Evolutionary conservation across 2,797 vertebrate species (phyloP).

Genomic region (Labroides dimidiatus): DNA sequence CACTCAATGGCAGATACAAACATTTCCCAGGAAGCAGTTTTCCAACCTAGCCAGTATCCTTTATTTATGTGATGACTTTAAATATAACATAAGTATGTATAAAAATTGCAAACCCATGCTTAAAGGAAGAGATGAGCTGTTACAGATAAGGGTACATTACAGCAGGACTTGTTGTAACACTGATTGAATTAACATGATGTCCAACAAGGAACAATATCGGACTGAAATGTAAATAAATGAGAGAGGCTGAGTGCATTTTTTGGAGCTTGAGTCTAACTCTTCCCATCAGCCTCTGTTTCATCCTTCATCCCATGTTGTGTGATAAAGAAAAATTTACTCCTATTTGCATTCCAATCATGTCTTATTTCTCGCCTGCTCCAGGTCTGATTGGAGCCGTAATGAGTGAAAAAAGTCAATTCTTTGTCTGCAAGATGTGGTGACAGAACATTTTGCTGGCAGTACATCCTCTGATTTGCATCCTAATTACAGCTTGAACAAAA

Average conservation of each 20-base stretch:
- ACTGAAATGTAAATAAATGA: not conserved
- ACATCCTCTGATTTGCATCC: conserved; percentile 67
- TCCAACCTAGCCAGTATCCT: not conserved
- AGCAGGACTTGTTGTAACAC: not conserved
- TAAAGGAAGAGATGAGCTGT: not conserved
- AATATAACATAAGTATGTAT: not conserved
- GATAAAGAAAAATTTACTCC: conserved; percentile 27
- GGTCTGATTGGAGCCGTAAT: conserved; percentile 39
- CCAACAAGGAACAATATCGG: not conserved
- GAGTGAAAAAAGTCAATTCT: conserved; percentile 44
- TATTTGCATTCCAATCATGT: conserved; percentile 48
- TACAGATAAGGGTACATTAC: not conserved
- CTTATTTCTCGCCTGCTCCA: conserved; percentile 39
- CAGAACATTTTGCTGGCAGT: conserved; percentile 62
- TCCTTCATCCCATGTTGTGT: conserved; percentile 5
- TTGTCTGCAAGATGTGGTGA: conserved; percentile 51
- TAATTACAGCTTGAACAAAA: conserved; percentile 62
- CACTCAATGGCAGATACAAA: no score
- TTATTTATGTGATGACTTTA: not conserved
- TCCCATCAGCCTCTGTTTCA: conserved; percentile 15
- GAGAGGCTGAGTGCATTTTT: not conserved
- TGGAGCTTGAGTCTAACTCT: not conserved
- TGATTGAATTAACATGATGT: no score
- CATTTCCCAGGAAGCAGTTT: no score
- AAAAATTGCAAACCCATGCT: not conserved